Conservation (phyloP, 2,888 invertebrate genomes). For the Allolobophora icterica region DNA sequence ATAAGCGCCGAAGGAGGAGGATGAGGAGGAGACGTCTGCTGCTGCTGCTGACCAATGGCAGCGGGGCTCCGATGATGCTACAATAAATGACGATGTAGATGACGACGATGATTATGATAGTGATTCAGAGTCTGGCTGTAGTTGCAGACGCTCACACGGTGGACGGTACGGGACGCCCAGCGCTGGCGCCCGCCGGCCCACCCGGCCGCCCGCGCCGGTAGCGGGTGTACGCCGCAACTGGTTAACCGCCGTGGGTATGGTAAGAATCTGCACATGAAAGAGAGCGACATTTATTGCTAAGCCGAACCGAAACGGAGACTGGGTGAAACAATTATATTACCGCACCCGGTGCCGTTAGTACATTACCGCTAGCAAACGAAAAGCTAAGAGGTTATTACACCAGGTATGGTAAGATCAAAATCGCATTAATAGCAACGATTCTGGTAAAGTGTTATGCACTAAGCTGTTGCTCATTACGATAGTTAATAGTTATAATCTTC, state of each 20-base stretch:
- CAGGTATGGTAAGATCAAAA: not conserved
- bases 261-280: not conserved
- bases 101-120: constrained; percentile 8
- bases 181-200: not conserved
- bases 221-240: not conserved
- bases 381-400: not conserved
- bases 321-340: not conserved
- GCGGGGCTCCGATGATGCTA: constrained; percentile 11
- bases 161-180: not conserved
- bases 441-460: not conserved
- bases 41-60: not conserved
- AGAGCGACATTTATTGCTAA: too few relatives aligned
- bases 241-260: not conserved
- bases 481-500: too few relatives aligned
- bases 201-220: not conserved
- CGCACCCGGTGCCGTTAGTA: not conserved
- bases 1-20: not conserved
- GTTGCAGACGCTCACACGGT: not conserved
- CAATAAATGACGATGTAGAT: constrained; percentile 17
- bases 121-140: not conserved
- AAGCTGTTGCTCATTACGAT: not conserved
- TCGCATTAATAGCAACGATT: not conserved
- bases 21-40: too few relatives aligned
- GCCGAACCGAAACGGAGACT: too few relatives aligned
- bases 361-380: not conserved